phyloP scores from a whole-genome alignment of 2,888 invertebrate species.

The Caenorhabditis angaria region DNA sequence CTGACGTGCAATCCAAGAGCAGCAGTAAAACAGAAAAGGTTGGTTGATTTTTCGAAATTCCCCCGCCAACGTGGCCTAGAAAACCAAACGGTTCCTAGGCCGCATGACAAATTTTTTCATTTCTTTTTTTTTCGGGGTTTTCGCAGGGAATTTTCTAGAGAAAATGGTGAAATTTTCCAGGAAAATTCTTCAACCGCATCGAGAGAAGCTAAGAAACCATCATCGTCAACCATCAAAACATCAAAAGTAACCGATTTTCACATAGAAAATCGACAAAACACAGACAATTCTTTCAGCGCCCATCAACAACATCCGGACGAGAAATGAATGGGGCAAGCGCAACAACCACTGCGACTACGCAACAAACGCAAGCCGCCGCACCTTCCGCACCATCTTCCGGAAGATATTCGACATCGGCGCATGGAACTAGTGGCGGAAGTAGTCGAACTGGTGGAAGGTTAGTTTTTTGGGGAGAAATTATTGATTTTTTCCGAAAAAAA shows the following conservation, averaged over 20 bases:
- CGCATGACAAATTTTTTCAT: not conserved
- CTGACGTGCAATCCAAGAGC: conserved; percentile 37
- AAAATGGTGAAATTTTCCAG: not conserved
- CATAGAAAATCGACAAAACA: not conserved
- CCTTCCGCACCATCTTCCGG: conserved; percentile 11
- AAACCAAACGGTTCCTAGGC: conserved; percentile 22
- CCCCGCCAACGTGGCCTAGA: conserved; percentile 23
- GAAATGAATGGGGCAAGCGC: conserved; percentile 29
- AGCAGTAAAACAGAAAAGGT: conserved; percentile 38
- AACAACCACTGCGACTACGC: not conserved
- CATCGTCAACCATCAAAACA: not conserved
- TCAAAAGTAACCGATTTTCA: not conserved
- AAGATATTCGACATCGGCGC: conserved; percentile 17
- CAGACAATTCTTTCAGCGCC: conserved; percentile 7
- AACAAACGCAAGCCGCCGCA: not conserved
- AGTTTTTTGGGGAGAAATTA: conserved; percentile 16
- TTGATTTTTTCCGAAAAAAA: not conserved
- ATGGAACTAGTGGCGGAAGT: conserved; percentile 21
- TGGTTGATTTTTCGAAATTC: conserved; percentile 12
- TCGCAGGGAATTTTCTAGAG: not conserved
- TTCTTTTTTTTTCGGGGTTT: not conserved
- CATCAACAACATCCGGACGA: conserved; percentile 13
- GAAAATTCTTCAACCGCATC: not conserved
- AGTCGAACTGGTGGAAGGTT: conserved; percentile 32
- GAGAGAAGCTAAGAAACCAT: not conserved